Evolutionary conservation across 2,113 vertebrate species (phyloP).

Genomic region (Sminthopsis crassicaudata): DNA sequence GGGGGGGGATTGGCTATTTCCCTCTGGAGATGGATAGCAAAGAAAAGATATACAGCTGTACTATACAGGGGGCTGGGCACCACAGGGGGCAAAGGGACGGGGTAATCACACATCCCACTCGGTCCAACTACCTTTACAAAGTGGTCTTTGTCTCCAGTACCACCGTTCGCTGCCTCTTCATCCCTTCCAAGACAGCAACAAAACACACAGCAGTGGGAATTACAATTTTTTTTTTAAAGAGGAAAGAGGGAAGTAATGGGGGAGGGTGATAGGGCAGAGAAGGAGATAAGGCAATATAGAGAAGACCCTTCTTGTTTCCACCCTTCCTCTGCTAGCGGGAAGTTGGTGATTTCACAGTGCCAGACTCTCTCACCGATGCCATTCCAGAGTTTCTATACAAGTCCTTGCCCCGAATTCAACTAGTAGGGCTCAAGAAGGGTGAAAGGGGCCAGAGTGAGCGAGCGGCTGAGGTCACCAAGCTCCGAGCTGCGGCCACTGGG

Average conservation of each 20-base stretch:
- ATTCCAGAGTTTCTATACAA: constrained; percentile 29
- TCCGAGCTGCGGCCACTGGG: constrained; percentile 59
- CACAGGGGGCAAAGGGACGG: neutral
- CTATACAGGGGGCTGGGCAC: neutral
- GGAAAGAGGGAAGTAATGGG: neutral
- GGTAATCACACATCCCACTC: constrained; percentile 66
- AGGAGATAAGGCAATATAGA: neutral
- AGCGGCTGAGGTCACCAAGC: constrained; percentile 47
- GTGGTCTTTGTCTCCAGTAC: constrained; percentile 72
- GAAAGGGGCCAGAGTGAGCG: neutral
- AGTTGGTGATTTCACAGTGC: neutral
- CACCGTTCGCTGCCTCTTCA: neutral
- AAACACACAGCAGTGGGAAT: neutral
- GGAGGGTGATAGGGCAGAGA: neutral
- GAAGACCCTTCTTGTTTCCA: constrained; percentile 6
- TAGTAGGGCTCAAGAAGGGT: neutral
- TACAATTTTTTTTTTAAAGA: neutral
- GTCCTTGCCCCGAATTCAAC: constrained; percentile 38
- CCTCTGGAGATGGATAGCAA: neutral
- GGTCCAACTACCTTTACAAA: constrained; percentile 57
- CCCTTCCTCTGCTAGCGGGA: constrained; percentile 49
- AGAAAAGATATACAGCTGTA: neutral
- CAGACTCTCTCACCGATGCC: constrained; percentile 37
- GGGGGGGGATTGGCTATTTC: constrained; percentile 5
- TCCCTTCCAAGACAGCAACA: neutral